Evolutionary conservation across 53 echinoderm and acorn worm genomes (phyloP).

Genomic region (Stichopus horrens): DNA sequence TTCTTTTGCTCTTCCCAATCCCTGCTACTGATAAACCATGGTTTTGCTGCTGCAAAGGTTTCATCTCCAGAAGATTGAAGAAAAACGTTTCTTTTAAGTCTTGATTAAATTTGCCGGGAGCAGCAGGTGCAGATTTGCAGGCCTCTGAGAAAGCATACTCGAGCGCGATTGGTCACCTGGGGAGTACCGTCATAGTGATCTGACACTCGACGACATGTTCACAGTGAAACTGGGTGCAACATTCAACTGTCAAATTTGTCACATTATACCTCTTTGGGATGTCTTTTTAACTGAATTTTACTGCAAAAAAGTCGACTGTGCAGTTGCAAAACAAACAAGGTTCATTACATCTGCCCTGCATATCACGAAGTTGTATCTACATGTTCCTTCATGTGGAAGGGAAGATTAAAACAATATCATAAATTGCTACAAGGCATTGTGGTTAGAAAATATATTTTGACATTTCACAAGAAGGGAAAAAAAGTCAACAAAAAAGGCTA

Average conservation of each 20-base stretch:
- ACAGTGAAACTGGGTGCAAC: background rate
- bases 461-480: too few relatives aligned
- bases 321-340: too few relatives aligned
- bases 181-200: background rate
- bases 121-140: slow-evolving; percentile 6
- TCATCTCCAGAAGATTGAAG: background rate
- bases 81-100: background rate
- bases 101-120: slow-evolving; percentile 37
- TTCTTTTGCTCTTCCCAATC: background rate
- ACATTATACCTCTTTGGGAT: background rate
- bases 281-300: background rate
- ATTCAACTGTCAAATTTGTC: background rate
- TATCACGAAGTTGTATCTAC: too few relatives aligned
- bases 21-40: background rate
- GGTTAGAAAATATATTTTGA: too few relatives aligned
- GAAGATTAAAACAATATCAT: too few relatives aligned
- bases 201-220: background rate
- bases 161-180: background rate
- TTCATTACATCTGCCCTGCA: too few relatives aligned
- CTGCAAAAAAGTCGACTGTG: too few relatives aligned
- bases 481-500: too few relatives aligned
- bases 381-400: too few relatives aligned
- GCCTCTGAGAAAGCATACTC: slow-evolving; percentile 4
- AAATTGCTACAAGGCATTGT: too few relatives aligned
- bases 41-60: background rate